phyloP scores from a whole-genome alignment of 2,888 invertebrate species.

The Masnerella sp. region DNA sequence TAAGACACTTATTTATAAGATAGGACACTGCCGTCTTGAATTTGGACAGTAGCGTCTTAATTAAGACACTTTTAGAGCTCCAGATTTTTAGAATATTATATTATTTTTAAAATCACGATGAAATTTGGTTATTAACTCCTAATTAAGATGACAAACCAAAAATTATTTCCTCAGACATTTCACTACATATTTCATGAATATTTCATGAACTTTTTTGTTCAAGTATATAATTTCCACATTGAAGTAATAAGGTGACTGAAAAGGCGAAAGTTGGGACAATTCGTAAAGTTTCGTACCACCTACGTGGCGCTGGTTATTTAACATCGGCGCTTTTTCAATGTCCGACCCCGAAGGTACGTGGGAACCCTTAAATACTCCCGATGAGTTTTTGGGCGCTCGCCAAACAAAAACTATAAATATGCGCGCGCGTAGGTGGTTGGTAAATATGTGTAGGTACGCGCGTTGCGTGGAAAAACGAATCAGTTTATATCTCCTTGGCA shows the following conservation, averaged over 20 bases:
- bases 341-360: conserved; percentile 53
- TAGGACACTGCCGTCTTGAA: too few relatives aligned
- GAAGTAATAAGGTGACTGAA: conserved; percentile 2
- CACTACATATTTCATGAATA: too few relatives aligned
- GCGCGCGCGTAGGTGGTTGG: conserved; percentile 59
- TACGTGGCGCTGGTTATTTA: conserved; percentile 38
- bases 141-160: too few relatives aligned
- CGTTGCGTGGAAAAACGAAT: conserved; percentile 68
- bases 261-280: conserved; percentile 23
- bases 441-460: conserved; percentile 58
- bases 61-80: too few relatives aligned
- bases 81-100: too few relatives aligned
- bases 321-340: conserved; percentile 42
- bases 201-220: too few relatives aligned
- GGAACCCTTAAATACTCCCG: conserved; percentile 56
- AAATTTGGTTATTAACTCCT: too few relatives aligned
- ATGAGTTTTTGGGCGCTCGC: conserved; percentile 64
- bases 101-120: too few relatives aligned
- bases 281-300: conserved; percentile 34
- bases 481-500: conserved; percentile 61
- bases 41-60: too few relatives aligned
- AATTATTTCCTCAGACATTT: too few relatives aligned
- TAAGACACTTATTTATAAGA: too few relatives aligned
- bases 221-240: conserved; percentile 11
- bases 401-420: conserved; percentile 64